Conservation (phyloP, 2,888 invertebrate genomes). For the Lottia scabra region DNA sequence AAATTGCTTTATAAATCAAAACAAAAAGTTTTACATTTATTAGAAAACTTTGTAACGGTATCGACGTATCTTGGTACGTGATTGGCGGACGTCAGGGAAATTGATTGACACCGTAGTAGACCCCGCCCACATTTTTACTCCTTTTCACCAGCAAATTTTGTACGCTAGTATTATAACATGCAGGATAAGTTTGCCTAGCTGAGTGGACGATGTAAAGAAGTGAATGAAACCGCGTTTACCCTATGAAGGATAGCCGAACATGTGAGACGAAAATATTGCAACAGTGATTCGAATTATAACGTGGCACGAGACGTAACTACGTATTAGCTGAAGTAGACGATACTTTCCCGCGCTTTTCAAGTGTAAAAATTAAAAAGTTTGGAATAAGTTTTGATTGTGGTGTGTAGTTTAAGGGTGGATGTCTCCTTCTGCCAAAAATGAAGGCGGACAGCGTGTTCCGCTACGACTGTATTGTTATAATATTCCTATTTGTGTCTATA, state of each 20-base stretch:
- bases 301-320: not conserved
- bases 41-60: no score
- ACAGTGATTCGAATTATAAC: not conserved
- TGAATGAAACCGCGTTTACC: no score
- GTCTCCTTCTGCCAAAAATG: not conserved
- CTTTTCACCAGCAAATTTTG: not conserved
- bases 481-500: not conserved
- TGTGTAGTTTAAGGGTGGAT: not conserved
- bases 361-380: constrained; percentile 2
- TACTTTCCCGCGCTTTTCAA: constrained; percentile 1
- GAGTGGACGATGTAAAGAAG: no score
- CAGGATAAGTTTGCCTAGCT: not conserved
- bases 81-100: not conserved
- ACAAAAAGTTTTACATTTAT: no score
- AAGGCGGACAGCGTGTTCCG: not conserved
- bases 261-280: not conserved
- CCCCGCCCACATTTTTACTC: not conserved
- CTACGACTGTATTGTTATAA: not conserved
- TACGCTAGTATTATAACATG: not conserved
- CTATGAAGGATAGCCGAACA: not conserved
- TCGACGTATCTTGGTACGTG: not conserved
- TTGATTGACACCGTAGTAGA: not conserved
- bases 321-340: not conserved
- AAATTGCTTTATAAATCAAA: no score
- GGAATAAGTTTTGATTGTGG: not conserved